Base-by-base conservation (phyloP, 2,888 invertebrate species). In the Drosophila niveifrons region DNA sequence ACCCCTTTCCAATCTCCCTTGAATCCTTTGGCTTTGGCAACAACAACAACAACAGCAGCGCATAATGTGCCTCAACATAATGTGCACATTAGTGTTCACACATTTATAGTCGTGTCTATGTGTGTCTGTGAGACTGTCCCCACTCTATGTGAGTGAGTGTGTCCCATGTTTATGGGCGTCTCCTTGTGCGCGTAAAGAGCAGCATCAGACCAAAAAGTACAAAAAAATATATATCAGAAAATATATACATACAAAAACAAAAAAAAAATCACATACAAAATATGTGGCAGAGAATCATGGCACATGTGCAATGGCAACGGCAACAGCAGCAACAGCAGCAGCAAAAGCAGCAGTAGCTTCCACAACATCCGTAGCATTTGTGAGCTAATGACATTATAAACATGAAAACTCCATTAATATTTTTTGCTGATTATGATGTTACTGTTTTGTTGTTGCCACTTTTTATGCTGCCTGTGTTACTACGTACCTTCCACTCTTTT, bases 321-420 rank as follows among this genome's bases (percentile, higher is more conserved):
- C 52, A 61, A 13, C 52, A 53, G 11, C 74, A 59, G 8, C 69
- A 59, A 3, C 62, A 50, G 13, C 65, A 70, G 9, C 58, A 73
- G 29, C 52, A 63, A 10, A 9, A 55, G 8, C 63, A 71, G 13
- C 58, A 75, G 29, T 34, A 87, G 67, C 74, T 66, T 64, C 59
- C 66, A 67, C 67, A 81, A 64, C 82, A 79, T 88, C 83, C 82
- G 86, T 80, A 73, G 81, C 82, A 87, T 89, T 86, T 89, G 86
- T 86, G 88, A 86, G 90, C 90, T 90, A 90, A 90, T 89, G 89
- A 90, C 90, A 90, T 90, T 89, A 89, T 90, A 89, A 89, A 89
- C 89, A 89, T 89, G 89, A 88, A 90, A 89, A 90, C 83, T 89
- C 90, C 89, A 89, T 89, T 89, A 89, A 89, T 89, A 90, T 89